Conservation (phyloP, 2,113 vertebrate species). For the Furnarius figulus region DNA sequence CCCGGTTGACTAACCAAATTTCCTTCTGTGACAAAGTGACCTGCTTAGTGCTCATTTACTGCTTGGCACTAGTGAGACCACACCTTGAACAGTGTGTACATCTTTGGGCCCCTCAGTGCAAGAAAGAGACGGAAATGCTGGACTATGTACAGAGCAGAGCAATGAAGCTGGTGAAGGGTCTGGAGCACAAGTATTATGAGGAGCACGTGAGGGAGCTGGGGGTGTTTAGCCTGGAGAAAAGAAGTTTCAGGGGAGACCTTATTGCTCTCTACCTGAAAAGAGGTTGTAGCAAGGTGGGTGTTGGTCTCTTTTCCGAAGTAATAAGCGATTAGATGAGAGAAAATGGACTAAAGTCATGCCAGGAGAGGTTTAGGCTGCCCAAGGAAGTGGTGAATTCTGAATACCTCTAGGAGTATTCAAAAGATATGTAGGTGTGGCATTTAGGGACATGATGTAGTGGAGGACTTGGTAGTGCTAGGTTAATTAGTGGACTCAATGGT, state of each 20-base stretch:
- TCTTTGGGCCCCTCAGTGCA: background rate
- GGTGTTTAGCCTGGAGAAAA: background rate
- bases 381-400: background rate
- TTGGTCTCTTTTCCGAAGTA: background rate
- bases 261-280: background rate
- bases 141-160: background rate
- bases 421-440: background rate
- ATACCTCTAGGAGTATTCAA: background rate
- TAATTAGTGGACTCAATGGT: background rate
- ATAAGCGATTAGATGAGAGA: background rate
- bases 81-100: background rate
- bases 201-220: background rate
- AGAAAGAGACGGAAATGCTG: background rate
- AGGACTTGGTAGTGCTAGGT: background rate
- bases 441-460: background rate
- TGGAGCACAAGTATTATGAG: background rate
- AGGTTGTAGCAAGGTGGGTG: background rate
- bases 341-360: background rate
- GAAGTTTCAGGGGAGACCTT: background rate
- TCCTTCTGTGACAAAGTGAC: background rate
- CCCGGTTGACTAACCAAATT: background rate
- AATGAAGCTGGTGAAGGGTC: background rate
- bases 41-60: background rate
- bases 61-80: background rate
- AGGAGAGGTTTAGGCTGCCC: accelerated